phyloP scores from a whole-genome alignment of 2,113 vertebrate genomes.

The Cranoglanis bouderius region DNA sequence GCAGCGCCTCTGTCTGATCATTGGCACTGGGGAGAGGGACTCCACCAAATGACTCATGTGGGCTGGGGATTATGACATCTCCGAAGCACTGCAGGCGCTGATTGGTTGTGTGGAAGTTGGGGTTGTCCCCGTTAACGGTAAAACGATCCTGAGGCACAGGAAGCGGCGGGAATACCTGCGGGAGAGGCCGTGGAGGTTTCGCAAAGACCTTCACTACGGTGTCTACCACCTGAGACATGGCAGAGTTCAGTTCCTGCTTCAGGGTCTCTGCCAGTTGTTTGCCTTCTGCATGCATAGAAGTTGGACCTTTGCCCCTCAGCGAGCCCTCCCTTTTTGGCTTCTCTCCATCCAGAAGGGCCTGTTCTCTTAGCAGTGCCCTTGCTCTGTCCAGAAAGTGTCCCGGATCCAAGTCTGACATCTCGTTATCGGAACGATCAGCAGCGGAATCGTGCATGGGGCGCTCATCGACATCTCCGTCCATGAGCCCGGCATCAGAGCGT shows the following conservation, averaged over 20 bases:
- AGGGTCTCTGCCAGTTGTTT: constrained; percentile 95
- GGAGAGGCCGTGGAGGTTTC: constrained; percentile 88
- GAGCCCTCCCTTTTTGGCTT: constrained; percentile 86
- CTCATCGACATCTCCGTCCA: constrained; percentile 71
- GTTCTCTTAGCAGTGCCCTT: constrained; percentile 86
- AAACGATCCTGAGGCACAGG: constrained; percentile 90
- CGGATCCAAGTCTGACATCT: constrained; percentile 90
- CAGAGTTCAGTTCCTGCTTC: constrained; percentile 96
- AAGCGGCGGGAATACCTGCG: constrained; percentile 95
- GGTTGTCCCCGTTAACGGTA: constrained; percentile 89
- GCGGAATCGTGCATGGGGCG: constrained; percentile 72
- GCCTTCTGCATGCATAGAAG: constrained; percentile 86
- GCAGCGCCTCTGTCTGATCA: constrained; percentile 96
- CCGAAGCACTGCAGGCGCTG: constrained; percentile 94
- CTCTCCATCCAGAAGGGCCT: constrained; percentile 79
- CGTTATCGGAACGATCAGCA: constrained; percentile 82
- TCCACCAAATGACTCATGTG: constrained; percentile 87
- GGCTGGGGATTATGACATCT: constrained; percentile 97
- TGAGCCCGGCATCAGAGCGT: constrained; percentile 80
- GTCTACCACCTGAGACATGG: constrained; percentile 98
- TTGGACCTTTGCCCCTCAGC: constrained; percentile 79
- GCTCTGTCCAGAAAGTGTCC: constrained; percentile 92
- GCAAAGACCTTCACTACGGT: constrained; percentile 98
- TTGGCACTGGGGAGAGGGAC: constrained; percentile 84
- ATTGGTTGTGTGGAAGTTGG: constrained; percentile 95